Percentiles rank a stretch among this genome's conserved stretches.
These are phyloP conservation scores for Girardinus metallicus DNA, from an alignment of 2,797 vertebrate species.

Conservation along the genomic window DNA sequence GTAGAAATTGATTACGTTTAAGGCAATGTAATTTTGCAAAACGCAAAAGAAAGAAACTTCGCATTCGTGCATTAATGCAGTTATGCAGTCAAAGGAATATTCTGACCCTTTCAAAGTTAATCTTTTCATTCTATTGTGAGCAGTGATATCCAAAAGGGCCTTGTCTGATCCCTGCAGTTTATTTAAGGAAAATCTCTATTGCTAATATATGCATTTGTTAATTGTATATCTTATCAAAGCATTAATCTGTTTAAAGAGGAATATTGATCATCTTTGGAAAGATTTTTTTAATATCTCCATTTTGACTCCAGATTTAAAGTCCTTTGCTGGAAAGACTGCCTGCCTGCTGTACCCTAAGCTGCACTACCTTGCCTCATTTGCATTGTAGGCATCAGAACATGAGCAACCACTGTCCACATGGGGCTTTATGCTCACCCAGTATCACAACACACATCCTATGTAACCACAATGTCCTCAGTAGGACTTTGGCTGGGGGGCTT, in stretches of 20 bases:
- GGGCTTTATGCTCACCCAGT: slow-evolving; percentile 28
- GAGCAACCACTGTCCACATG: slow-evolving; percentile 23
- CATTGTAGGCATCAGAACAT: slow-evolving; percentile 45
- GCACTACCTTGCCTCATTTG: slow-evolving; percentile 35
- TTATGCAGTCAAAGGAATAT: background rate
- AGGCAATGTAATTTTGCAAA: background rate
- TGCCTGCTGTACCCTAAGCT: slow-evolving; percentile 15
- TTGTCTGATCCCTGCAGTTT: slow-evolving; percentile 13
- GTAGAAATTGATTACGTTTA: background rate
- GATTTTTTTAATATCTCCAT: slow-evolving; percentile 1
- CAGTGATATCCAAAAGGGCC: slow-evolving; percentile 10
- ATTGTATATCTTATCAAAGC: slow-evolving; percentile 18
- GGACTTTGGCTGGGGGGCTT: slow-evolving; percentile 16
- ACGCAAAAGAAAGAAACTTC: background rate
- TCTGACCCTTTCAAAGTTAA: slow-evolving; percentile 16
- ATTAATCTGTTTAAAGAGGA: slow-evolving; percentile 29
- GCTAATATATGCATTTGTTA: slow-evolving; percentile 4
- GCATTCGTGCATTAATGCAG: background rate
- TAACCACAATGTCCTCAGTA: slow-evolving; percentile 9
- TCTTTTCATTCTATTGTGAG: background rate
- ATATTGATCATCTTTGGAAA: slow-evolving; percentile 6
- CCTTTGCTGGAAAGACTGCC: background rate
- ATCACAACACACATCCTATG: slow-evolving; percentile 20
- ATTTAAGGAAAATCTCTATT: slow-evolving; percentile 13
- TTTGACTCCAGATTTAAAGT: slow-evolving; percentile 4